These are phyloP conservation scores for Drosophila algonquin DNA, from an alignment of 2,888 invertebrate species.

Conservation along the genomic window DNA sequence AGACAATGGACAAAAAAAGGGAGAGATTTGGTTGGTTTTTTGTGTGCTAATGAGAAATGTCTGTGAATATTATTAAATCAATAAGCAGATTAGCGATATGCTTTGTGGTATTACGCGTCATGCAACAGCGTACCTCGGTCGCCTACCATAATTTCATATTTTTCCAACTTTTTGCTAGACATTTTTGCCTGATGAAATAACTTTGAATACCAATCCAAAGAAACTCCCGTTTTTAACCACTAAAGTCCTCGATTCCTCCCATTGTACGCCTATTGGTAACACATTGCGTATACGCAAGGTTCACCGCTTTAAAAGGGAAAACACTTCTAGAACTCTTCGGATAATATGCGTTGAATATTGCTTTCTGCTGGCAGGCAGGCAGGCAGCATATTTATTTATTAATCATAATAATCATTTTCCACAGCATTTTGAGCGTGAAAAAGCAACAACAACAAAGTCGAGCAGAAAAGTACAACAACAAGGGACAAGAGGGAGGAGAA, in stretches of 20 bases:
- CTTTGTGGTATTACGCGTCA: background rate
- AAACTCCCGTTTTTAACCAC: background rate
- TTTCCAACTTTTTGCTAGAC: no score
- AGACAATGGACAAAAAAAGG: background rate
- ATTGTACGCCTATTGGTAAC: slow-evolving; percentile 61
- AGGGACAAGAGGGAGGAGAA: background rate
- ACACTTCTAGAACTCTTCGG: slow-evolving; percentile 35
- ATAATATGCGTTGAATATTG: slow-evolving; percentile 39
- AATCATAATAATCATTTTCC: slow-evolving; percentile 80
- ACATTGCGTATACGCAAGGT: slow-evolving; percentile 73
- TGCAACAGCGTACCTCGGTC: background rate
- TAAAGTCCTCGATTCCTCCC: slow-evolving; percentile 13
- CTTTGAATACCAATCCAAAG: no score
- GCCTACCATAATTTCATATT: no score
- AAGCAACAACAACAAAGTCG: slow-evolving; percentile 22
- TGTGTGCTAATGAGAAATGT: slow-evolving; percentile 7
- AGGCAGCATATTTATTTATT: slow-evolving; percentile 70
- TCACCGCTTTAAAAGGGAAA: slow-evolving; percentile 39
- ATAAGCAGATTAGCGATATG: background rate
- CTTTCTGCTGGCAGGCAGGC: slow-evolving; percentile 5
- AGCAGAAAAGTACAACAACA: slow-evolving; percentile 19
- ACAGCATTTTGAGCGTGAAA: slow-evolving; percentile 74
- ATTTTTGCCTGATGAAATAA: no score
- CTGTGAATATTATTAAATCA: slow-evolving; percentile 8
- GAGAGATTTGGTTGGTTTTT: background rate